phyloP scores from a whole-genome alignment of 1,140 invertebrate genomes.

The Drosophila elegans region DNA sequence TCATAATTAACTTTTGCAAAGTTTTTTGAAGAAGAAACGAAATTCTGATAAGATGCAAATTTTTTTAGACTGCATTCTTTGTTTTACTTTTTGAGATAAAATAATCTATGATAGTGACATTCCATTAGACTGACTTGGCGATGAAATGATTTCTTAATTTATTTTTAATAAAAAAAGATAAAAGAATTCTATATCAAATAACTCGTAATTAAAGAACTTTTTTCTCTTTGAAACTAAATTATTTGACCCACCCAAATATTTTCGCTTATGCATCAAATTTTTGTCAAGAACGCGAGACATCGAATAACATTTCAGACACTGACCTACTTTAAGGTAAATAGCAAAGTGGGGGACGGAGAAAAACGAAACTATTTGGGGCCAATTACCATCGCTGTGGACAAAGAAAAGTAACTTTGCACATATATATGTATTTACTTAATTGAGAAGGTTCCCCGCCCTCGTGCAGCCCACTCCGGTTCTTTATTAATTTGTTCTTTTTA shows the following conservation, averaged over 20 bases:
- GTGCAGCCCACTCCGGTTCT: constrained; percentile 22
- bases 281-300: constrained; percentile 55
- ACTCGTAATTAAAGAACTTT: constrained; percentile 15
- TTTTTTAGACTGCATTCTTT: background rate
- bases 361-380: constrained; percentile 42
- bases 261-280: constrained; percentile 52
- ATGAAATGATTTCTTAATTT: background rate
- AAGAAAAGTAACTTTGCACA: constrained; percentile 51
- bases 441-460: constrained; percentile 13
- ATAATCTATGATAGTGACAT: background rate
- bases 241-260: constrained; percentile 44
- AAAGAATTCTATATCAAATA: constrained; percentile 1
- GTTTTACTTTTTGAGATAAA: constrained; percentile 7
- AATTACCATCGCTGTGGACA: constrained; percentile 42
- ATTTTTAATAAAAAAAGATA: background rate
- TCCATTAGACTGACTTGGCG: constrained; percentile 8
- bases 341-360: constrained; percentile 20
- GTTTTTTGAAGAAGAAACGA: background rate
- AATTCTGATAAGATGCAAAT: constrained; percentile 3
- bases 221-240: constrained; percentile 8
- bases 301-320: constrained; percentile 55
- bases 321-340: constrained; percentile 61
- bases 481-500: constrained; percentile 37
- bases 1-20: background rate
- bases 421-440: constrained; percentile 35